Conservation (phyloP, 2,797 vertebrate species). For the Pipistrellus kuhlii region DNA sequence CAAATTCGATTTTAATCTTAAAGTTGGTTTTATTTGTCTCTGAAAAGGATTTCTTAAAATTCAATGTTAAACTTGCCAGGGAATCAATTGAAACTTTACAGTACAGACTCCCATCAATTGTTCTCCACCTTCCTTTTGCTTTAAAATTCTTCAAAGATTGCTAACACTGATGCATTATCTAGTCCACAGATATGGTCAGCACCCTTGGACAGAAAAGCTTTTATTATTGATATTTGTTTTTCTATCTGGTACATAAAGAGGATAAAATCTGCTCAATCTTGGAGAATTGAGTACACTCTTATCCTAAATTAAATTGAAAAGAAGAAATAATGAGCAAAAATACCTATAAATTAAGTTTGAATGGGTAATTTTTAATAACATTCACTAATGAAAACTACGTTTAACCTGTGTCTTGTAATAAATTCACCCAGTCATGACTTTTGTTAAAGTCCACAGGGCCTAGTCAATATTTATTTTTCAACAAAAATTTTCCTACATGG, state of each 20-base stretch:
- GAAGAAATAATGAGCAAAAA: slow-evolving; percentile 16
- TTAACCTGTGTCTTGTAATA: background rate
- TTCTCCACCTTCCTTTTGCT: background rate
- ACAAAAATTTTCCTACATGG: background rate
- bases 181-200: background rate
- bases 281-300: background rate
- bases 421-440: background rate
- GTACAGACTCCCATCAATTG: background rate
- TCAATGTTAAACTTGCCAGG: background rate
- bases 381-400: background rate
- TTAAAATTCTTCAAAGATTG: background rate
- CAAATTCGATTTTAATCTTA: background rate
- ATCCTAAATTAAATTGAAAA: slow-evolving; percentile 40
- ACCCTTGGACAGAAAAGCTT: background rate
- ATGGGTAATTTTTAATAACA: background rate
- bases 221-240: background rate
- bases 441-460: background rate
- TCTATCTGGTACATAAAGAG: background rate
- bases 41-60: slow-evolving; percentile 24
- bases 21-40: background rate
- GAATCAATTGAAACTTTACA: background rate
- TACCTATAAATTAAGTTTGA: background rate
- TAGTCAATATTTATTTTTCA: slow-evolving; percentile 15
- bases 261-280: background rate
- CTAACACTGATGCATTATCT: background rate